phyloP scores from a whole-genome alignment of 64 coral and sea anemone species.

The Pocillopora damicornis region DNA sequence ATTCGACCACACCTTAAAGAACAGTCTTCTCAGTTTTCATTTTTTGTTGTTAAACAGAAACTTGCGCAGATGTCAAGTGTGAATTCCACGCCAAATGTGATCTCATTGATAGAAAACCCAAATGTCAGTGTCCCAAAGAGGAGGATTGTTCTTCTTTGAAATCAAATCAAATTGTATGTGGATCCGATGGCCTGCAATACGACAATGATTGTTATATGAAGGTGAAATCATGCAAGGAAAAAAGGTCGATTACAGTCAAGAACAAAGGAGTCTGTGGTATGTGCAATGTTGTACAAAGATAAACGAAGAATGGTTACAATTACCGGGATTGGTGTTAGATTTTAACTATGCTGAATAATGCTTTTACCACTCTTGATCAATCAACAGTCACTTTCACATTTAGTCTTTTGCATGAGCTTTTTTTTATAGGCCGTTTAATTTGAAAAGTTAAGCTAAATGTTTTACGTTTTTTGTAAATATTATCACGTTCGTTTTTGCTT shows the following conservation, averaged over 20 bases:
- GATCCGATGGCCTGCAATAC: slow-evolving; percentile 42
- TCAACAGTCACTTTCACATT: too few species aligned
- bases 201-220: slow-evolving; percentile 21
- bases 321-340: too few species aligned
- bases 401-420: too few species aligned
- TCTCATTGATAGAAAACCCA: neutral
- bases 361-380: too few species aligned
- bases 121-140: slow-evolving; percentile 14
- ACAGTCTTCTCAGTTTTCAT: neutral
- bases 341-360: too few species aligned
- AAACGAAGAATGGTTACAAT: too few species aligned
- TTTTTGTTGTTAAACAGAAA: slow-evolving; percentile 8
- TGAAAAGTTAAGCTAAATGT: too few species aligned
- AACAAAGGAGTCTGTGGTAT: slow-evolving; percentile 63
- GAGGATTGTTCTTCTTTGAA: neutral
- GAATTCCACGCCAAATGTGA: slow-evolving; percentile 24
- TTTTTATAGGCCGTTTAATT: too few species aligned
- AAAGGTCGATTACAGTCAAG: neutral
- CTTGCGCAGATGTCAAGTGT: slow-evolving; percentile 30
- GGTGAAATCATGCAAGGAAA: slow-evolving; percentile 20
- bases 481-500: too few species aligned
- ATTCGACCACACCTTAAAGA: neutral
- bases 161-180: slow-evolving; percentile 9
- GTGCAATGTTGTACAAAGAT: neutral
- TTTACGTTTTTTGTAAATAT: too few species aligned